Conservation (phyloP, 1,140 invertebrate species). For the Diachasma alloeum region DNA sequence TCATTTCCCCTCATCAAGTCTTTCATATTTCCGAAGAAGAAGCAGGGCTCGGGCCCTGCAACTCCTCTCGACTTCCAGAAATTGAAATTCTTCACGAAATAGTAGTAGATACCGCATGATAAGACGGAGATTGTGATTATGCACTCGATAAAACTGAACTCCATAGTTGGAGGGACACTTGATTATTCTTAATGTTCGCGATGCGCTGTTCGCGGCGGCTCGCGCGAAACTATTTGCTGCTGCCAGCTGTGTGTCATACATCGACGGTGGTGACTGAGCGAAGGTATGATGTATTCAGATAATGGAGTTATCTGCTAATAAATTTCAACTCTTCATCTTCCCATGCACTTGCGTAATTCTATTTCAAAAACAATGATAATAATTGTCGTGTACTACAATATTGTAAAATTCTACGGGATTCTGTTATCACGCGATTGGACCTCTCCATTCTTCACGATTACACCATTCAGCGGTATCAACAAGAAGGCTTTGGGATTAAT, state of each 20-base stretch:
- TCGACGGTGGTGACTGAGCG: no score
- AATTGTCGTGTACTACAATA: no score
- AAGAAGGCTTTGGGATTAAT: conserved; percentile 34
- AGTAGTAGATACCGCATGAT: conserved; percentile 15
- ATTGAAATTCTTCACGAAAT: conserved; percentile 4
- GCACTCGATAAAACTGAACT: neutral
- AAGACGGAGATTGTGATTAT: neutral
- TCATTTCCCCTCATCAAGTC: neutral
- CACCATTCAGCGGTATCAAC: conserved; percentile 26
- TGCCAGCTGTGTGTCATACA: no score
- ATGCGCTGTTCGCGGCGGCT: no score
- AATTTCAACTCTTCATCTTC: no score
- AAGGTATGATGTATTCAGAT: no score
- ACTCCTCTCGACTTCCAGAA: conserved; percentile 21
- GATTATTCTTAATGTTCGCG: no score
- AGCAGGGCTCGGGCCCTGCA: conserved; percentile 13
- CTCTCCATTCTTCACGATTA: neutral
- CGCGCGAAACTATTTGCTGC: no score
- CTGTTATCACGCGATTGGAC: neutral
- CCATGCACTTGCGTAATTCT: no score
- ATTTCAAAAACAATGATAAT: no score
- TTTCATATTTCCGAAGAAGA: conserved; percentile 22
- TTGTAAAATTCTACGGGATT: no score
- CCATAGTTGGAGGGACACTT: neutral
- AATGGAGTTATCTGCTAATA: no score